Evolutionary conservation across 2,797 vertebrate genomes (phyloP), one percentile per base, ranked within the genome.

Genomic region (Anguilla obscura): DNA sequence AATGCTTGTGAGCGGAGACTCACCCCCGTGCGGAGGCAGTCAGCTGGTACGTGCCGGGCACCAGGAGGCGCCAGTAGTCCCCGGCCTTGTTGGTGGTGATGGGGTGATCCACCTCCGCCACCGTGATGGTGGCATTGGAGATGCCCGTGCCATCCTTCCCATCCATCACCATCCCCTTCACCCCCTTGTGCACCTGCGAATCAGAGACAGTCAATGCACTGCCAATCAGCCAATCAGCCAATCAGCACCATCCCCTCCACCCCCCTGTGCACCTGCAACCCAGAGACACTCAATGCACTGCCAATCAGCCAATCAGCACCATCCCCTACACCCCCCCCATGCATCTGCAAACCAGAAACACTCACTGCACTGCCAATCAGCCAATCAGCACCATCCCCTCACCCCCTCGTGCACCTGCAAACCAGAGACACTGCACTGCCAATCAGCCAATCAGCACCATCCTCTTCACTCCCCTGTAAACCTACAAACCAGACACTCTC

Each of bases 11-110:
- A 45, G 40, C 0, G 40, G 40, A 45, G 5, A 50, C 94, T 96
- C 93, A 99, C 99, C 99, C 98, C 91, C 95, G 95, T 24, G 98
- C 98, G 10, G 97, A 97, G 0, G 97, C 98, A 30, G 96, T 98
- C 92, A 99, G 92, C 84, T 92, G 96, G 88, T 99, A 99, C 0
- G 91, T 96, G 86, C 97, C 97, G 7, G 95, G 97, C 79, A 96
- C 93, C 92, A 99, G 93, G 12, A 99, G 96, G 89, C 99, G 97
- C 99, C 99, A 99, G 93, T 98, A 99, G 93, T 99, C 98, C 90
- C 99, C 99, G 52, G 93, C 95, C 87, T 88, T 95, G 91, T 96
- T 97, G 3, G 98, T 97, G 86, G 95, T 97, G 92, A 99, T 90
- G 0, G 94, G 94, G 90, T 99, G 98, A 89, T 97, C 89, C 87